These are phyloP conservation scores for Archivesica marissinica DNA, from an alignment of 1,140 invertebrate species.

Conservation along the genomic window DNA sequence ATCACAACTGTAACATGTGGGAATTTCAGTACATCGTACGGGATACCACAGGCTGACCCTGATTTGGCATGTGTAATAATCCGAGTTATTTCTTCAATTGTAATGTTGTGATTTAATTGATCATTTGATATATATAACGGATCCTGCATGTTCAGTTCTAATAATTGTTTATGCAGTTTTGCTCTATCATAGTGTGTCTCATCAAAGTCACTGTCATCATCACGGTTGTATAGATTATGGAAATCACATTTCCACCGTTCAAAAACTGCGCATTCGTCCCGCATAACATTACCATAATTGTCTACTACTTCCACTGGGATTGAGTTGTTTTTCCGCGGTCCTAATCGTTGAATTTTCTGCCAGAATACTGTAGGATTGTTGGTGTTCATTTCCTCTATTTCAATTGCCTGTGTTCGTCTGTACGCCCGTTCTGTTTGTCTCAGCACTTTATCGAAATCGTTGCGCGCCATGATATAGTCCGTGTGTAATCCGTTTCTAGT, in stretches of 20 bases:
- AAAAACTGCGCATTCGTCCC: conserved; percentile 19
- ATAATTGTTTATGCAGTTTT: conserved; percentile 10
- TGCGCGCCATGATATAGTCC: background rate
- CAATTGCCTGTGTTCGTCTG: background rate
- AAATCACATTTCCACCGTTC: conserved; percentile 25
- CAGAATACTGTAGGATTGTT: conserved; percentile 13
- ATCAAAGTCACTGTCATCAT: too few species aligned
- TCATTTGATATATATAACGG: conserved; percentile 17
- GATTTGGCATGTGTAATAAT: conserved; percentile 4
- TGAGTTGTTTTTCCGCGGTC: conserved; percentile 6
- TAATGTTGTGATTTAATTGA: background rate
- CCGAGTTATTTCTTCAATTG: conserved; percentile 17
- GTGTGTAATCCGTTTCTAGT: background rate
- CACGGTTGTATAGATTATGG: conserved; percentile 19
- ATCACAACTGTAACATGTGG: background rate
- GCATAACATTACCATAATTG: background rate
- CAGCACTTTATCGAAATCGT: conserved; percentile 15
- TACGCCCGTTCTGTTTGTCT: conserved; percentile 5
- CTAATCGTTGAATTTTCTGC: background rate
- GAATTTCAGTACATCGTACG: conserved; percentile 4
- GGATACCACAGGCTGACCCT: background rate
- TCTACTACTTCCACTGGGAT: conserved; percentile 16
- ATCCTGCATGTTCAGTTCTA: background rate
- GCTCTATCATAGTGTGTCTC: background rate
- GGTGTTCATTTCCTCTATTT: conserved; percentile 13